phyloP scores from a whole-genome alignment of 2,888 invertebrate genomes.

The Ormyrus pomaceus region DNA sequence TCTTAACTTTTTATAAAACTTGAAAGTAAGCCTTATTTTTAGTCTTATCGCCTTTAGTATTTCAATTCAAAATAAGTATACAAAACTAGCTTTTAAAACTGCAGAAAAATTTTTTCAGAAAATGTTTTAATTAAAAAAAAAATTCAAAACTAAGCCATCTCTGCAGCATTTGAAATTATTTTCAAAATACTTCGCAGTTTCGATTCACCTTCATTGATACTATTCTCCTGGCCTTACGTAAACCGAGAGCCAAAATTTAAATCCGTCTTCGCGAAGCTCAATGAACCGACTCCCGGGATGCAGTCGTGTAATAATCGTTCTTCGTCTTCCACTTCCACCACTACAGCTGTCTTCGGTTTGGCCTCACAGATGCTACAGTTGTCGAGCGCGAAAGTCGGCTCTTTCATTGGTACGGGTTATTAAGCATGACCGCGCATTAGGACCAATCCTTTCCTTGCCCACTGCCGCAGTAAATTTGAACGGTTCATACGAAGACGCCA shows the following conservation, averaged over 20 bases:
- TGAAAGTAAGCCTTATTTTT: too few species aligned
- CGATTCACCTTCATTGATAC: constrained; percentile 16
- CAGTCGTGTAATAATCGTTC: constrained; percentile 49
- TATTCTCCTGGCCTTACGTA: neutral
- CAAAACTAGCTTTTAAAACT: too few species aligned
- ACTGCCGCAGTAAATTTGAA: constrained; percentile 58
- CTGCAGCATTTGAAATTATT: neutral
- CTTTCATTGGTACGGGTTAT: constrained; percentile 59
- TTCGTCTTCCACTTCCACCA: constrained; percentile 27
- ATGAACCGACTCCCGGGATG: constrained; percentile 27
- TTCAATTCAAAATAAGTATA: too few species aligned
- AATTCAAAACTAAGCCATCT: neutral
- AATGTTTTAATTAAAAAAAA: neutral
- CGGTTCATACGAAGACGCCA: constrained; percentile 4
- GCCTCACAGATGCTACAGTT: constrained; percentile 16
- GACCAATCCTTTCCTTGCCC: neutral
- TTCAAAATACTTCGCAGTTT: constrained; percentile 9
- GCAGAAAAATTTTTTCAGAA: too few species aligned
- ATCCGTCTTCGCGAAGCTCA: constrained; percentile 26
- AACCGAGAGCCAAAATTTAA: constrained; percentile 23
- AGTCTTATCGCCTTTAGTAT: too few species aligned
- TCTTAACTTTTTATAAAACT: neutral
- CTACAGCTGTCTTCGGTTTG: constrained; percentile 12
- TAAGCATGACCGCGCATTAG: constrained; percentile 53
- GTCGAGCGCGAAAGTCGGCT: constrained; percentile 53